Evolutionary conservation across 2,888 invertebrate species (phyloP), one percentile per base, ranked within the genome.

Genomic region (Siphlonurus alternatus): DNA sequence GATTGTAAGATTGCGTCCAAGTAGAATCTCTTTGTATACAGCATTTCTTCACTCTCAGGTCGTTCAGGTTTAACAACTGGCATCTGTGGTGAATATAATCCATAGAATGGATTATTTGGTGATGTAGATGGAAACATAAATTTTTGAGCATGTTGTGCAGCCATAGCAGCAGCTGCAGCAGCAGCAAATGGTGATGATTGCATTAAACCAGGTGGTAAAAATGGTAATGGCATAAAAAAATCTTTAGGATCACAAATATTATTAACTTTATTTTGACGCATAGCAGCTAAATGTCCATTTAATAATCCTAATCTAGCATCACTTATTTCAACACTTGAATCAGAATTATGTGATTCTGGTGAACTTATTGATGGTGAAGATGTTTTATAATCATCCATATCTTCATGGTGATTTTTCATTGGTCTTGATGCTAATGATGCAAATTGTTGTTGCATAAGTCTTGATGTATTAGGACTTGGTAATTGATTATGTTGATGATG

Each of bases 261-360:
- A 10, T 38, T 38, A 38, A 38, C n/a, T n/a, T n/a, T n/a, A n/a
- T n/a, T n/a, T n/a, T n/a, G n/a, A n/a, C n/a, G n/a, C n/a, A n/a
- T n/a, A n/a, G n/a, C n/a, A n/a, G n/a, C n/a, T n/a, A n/a, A n/a
- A n/a, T n/a, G 38, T 38, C 38, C 38, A 38, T 15, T 38, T 38
- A 38, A 38, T 5, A 38, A 25, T 53, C 60, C 64, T 19, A 67
- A 60, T 23, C 67, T 65, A 18, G 61, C 65, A 65, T 67, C 69
- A 61, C 67, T 69, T 51, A 71, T 70, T 65, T 72, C 73, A 2
- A 88, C 83, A 0, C 89, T 89, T 20, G 87, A 85, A 69, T 89
- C 89, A 20, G 89, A 90, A 72, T 88, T 87, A 71, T 89, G 89
- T 0, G 89, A 89, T 71, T 90, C 90, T 0, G 90, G 89, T 0